phyloP scores from a whole-genome alignment of 1,140 invertebrate species.

The Zeugodacus cucurbitae region DNA sequence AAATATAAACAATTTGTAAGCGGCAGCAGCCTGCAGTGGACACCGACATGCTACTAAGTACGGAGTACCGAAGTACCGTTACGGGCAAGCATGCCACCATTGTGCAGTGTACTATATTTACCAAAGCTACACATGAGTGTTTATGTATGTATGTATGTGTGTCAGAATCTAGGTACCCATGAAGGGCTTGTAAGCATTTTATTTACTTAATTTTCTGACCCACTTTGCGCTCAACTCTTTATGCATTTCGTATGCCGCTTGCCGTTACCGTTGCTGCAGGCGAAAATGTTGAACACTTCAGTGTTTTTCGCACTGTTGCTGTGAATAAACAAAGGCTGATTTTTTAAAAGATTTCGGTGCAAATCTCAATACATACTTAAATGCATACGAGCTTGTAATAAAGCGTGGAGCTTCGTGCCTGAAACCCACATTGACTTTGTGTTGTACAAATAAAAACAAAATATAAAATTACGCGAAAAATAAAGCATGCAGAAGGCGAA shows the following conservation, averaged over 20 bases:
- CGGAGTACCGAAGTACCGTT: neutral
- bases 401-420: neutral
- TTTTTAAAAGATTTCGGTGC: neutral
- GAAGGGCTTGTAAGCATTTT: neutral
- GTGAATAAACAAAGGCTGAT: neutral
- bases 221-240: neutral
- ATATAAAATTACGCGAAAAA: no score
- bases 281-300: neutral
- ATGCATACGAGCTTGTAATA: neutral
- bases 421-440: neutral
- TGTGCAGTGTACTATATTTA: no score
- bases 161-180: neutral
- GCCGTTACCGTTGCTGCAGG: neutral
- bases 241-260: neutral
- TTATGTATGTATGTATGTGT: neutral
- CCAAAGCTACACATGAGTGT: no score
- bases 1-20: constrained; percentile 13
- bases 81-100: neutral
- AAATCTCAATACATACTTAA: neutral
- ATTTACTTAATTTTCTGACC: constrained; percentile 28
- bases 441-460: neutral
- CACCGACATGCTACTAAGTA: neutral
- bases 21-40: neutral
- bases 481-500: no score
- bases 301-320: neutral